Base-by-base conservation (phyloP, 2,113 vertebrate species). In the Oryzias javanicus region DNA sequence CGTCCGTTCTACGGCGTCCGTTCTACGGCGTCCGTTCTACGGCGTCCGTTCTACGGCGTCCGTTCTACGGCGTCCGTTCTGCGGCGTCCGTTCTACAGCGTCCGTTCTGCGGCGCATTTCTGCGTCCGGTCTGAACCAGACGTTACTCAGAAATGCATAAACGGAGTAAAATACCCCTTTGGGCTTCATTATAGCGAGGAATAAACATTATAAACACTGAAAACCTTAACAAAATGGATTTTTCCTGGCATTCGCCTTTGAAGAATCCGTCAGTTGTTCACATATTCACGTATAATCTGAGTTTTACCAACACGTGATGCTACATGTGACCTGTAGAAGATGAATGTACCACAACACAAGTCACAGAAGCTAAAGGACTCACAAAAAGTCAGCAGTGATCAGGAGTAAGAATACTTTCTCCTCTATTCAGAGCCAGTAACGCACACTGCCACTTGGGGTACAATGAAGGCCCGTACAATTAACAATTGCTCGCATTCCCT, bases 401-500 rank as follows among this genome's bases (percentile, higher is more conserved):
- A 80, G n/a, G 46, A 72, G 58, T 71, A 18, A 60, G 70, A 64
- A 58, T 82, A 75, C 81, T 69, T 51, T 83, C 67, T 72, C 60
- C 70, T 55, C 67, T 53, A 84, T 89, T 86, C 72, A 81, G 42
- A 66, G 80, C 74, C 53, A 78, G 85, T 83, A 89, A 88, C 59
- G 65, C 82, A 82, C 84, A 86, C 85, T 79, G 55, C 61, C 70
- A 74, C 60, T 84, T 72, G 67, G 62, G 72, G 72, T 64, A 82
- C 76, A 83, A 87, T 84, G 75, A n/a, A 14, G 56, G 55, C 45
- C 71, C 75, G 85, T 74, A 84, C 85, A 88, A 88, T 86, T 72
- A 84, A 89, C 88, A 90, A 90, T 91, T 82, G 84, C 70, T 79
- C 65, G 64, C 66, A 72, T 78, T 84, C 87, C 89, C 89, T 89